These are phyloP conservation scores for Chloropsis cyanopogon DNA, from an alignment of 2,113 vertebrate species.

Conservation along the genomic window DNA sequence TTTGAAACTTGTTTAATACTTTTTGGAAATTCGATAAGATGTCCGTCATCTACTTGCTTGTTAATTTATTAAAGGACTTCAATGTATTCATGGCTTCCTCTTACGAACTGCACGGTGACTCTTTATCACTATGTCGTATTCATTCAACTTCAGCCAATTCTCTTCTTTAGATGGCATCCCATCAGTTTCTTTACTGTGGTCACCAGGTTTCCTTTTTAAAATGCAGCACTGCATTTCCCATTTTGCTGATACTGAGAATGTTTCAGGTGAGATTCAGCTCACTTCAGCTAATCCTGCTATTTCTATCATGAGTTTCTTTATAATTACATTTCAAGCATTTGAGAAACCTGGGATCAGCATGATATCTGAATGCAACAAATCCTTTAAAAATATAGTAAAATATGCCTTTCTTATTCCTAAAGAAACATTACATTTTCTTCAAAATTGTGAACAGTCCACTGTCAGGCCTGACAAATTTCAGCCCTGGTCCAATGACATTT, in stretches of 20 bases:
- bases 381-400: neutral
- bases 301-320: neutral
- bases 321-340: neutral
- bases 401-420: neutral
- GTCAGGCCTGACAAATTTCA: conserved; percentile 33
- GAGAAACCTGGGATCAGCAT: neutral
- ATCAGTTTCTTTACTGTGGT: neutral
- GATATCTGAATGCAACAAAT: neutral
- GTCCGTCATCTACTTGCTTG: neutral
- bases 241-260: neutral
- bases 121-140: neutral
- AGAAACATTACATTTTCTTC: neutral
- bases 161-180: neutral
- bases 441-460: neutral
- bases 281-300: neutral
- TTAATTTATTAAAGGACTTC: neutral
- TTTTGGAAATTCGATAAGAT: neutral
- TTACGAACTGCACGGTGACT: neutral
- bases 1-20: neutral
- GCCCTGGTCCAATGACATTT: neutral
- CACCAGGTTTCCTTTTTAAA: neutral
- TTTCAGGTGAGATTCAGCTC: neutral
- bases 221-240: neutral
- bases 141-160: neutral
- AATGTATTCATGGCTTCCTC: neutral